phyloP scores from a whole-genome alignment of 2,888 invertebrate genomes.

The Himalopsyche tibetana region DNA sequence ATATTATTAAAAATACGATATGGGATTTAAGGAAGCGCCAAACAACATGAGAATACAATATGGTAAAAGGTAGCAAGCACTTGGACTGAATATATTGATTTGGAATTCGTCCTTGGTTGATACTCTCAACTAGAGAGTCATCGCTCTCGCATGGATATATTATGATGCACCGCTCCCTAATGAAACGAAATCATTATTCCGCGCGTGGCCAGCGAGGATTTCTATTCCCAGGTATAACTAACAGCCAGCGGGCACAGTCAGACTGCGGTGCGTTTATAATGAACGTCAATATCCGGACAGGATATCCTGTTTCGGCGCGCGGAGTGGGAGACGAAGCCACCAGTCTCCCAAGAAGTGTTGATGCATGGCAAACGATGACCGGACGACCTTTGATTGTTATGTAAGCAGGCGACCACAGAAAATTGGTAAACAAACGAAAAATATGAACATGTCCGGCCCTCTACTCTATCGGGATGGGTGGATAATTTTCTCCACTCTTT shows the following conservation, averaged over 20 bases:
- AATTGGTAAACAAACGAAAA: slow-evolving; percentile 23
- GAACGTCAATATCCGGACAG: slow-evolving; percentile 36
- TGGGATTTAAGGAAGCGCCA: no score
- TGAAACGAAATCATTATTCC: not conserved
- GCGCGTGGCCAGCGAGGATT: not conserved
- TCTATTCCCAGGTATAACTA: slow-evolving; percentile 2
- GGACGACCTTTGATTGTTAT: slow-evolving; percentile 24
- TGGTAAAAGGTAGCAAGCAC: no score
- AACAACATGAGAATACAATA: no score
- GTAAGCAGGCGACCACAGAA: not conserved
- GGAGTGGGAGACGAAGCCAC: not conserved
- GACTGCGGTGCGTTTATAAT: slow-evolving; percentile 31
- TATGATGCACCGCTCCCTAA: not conserved
- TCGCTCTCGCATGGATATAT: not conserved
- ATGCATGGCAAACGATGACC: slow-evolving; percentile 29
- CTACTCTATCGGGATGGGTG: not conserved
- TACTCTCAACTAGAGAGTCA: no score
- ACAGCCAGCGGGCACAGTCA: not conserved
- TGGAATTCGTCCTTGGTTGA: no score
- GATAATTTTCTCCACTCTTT: not conserved
- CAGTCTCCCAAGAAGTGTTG: slow-evolving; percentile 36
- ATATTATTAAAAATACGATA: no score
- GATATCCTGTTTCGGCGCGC: slow-evolving; percentile 1
- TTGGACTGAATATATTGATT: no score
- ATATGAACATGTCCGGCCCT: no score